phyloP scores from a whole-genome alignment of 2,797 vertebrate genomes.

The Coregonus ussuriensis region DNA sequence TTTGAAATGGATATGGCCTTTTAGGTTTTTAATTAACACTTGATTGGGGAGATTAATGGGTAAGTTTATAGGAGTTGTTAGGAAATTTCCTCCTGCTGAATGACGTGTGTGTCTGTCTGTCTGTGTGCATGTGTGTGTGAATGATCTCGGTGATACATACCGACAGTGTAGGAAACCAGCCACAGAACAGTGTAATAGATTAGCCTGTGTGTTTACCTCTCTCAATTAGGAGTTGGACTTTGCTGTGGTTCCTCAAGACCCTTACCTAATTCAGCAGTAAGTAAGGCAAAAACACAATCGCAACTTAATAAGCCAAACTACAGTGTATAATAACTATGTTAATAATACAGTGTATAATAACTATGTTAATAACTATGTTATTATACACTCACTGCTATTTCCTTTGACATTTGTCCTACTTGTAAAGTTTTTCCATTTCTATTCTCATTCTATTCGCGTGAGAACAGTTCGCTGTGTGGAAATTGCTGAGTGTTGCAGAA shows the following conservation, averaged over 20 bases:
- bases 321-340: no score
- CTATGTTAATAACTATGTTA: no score
- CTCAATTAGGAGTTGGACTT: no score
- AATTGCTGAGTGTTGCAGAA: constrained; percentile 2
- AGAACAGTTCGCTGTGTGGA: neutral
- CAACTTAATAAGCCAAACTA: no score
- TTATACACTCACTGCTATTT: no score
- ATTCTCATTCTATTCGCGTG: neutral
- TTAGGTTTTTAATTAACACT: neutral
- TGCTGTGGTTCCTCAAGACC: neutral
- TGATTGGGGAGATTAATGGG: neutral
- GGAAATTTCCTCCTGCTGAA: neutral
- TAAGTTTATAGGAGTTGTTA: neutral
- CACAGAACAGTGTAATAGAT: neutral
- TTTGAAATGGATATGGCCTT: neutral
- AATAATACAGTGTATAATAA: no score
- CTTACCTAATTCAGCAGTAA: neutral
- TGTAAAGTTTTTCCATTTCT: no score
- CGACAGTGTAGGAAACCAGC: neutral
- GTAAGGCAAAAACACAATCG: no score
- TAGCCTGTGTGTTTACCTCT: neutral
- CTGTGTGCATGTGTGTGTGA: neutral
- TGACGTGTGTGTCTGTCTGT: neutral
- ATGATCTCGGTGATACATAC: neutral
- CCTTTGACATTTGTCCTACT: no score